phyloP scores from a whole-genome alignment of 1,140 invertebrate genomes.

The Ips nitidus region DNA sequence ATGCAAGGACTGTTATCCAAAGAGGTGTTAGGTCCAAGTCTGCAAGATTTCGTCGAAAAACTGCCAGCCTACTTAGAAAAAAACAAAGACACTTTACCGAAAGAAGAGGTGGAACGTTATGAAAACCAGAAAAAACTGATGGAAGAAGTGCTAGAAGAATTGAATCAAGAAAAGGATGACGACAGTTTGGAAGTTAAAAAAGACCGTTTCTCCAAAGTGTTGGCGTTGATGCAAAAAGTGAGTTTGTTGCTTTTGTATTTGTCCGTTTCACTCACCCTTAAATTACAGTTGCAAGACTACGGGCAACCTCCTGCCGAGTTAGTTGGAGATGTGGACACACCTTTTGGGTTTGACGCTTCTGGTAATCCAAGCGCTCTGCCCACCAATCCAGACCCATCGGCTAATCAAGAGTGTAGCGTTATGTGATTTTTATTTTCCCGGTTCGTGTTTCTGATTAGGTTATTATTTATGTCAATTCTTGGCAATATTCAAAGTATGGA shows the following conservation, averaged over 20 bases:
- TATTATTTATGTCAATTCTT: not conserved
- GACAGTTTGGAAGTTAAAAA: conserved; percentile 75
- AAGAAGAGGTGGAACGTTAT: conserved; percentile 68
- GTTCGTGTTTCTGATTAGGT: not conserved
- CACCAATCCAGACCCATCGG: conserved; percentile 9
- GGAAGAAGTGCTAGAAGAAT: conserved; percentile 70
- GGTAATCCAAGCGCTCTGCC: conserved; percentile 28
- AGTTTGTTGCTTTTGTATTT: conserved; percentile 2
- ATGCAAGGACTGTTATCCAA: conserved; percentile 88
- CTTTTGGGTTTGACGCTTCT: conserved; percentile 35
- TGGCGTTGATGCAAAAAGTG: conserved; percentile 81
- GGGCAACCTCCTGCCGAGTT: conserved; percentile 85
- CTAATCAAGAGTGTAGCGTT: conserved; percentile 36
- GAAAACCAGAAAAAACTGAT: conserved; percentile 77
- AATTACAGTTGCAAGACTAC: conserved; percentile 72
- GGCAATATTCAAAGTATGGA: too few relatives aligned
- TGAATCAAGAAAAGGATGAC: conserved; percentile 71
- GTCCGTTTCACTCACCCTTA: not conserved
- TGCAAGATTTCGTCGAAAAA: conserved; percentile 75
- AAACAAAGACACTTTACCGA: conserved; percentile 68
- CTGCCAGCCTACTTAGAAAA: conserved; percentile 82
- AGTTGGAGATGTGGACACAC: conserved; percentile 63
- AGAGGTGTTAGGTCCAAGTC: conserved; percentile 83
- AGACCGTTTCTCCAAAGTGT: conserved; percentile 73
- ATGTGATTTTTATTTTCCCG: conserved; percentile 26